phyloP scores from a whole-genome alignment of 2,797 vertebrate genomes.

The Huso huso region DNA sequence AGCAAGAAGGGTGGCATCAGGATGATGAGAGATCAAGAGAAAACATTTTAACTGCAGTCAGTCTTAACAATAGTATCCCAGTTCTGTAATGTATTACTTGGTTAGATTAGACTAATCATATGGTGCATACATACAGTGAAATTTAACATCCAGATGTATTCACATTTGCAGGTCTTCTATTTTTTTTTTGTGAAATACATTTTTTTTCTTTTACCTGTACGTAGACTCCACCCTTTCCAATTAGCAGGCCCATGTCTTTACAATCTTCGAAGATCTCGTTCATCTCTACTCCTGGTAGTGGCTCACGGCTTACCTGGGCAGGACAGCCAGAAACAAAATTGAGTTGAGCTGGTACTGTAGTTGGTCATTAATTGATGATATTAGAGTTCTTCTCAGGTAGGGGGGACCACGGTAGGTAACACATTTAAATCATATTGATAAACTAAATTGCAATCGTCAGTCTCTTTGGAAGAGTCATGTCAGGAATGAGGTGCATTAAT shows the following conservation, averaged over 20 bases:
- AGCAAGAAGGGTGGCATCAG: not conserved
- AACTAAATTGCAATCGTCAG: too few relatives aligned
- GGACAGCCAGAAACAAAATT: not conserved
- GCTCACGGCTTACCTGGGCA: slow-evolving; percentile 59
- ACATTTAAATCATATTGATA: not conserved
- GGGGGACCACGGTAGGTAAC: not conserved
- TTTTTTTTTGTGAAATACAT: not conserved
- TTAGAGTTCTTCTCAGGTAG: slow-evolving; percentile 1
- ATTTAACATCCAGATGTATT: too few relatives aligned
- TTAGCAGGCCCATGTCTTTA: slow-evolving; percentile 80
- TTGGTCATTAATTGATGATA: not conserved
- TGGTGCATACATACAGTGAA: too few relatives aligned
- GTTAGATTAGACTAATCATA: too few relatives aligned
- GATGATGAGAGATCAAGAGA: not conserved
- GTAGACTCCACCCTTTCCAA: slow-evolving; percentile 80
- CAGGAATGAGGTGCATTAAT: too few relatives aligned
- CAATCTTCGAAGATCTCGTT: slow-evolving; percentile 75
- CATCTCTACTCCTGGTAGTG: slow-evolving; percentile 64
- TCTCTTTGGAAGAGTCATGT: too few relatives aligned
- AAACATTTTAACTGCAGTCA: not conserved
- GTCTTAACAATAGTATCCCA: too few relatives aligned
- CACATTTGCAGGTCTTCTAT: not conserved
- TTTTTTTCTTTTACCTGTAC: slow-evolving; percentile 63
- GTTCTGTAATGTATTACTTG: too few relatives aligned
- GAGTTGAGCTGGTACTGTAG: slow-evolving; percentile 9